Evolutionary conservation across 30 jellyfish, hydroid and myxozoan genomes (phyloP).

Genomic region (Hydractinia symbiolongicarpus): DNA sequence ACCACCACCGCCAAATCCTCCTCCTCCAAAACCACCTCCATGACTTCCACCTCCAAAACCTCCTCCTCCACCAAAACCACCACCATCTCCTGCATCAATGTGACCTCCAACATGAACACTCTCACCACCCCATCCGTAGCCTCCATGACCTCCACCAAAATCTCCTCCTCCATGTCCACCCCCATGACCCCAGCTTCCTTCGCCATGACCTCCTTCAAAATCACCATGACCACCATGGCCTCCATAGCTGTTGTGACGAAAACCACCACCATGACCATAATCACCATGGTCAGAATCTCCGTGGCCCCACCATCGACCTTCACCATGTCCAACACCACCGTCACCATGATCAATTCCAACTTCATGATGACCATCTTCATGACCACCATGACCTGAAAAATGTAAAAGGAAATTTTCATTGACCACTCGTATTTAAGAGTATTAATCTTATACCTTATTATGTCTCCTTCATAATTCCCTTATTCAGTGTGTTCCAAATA

Average conservation of each 20-base stretch:
- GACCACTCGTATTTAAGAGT: too few species aligned
- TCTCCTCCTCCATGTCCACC: conserved; percentile 7
- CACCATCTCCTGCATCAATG: neutral
- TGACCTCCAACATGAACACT: neutral
- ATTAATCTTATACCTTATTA: too few species aligned
- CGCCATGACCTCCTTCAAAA: neutral
- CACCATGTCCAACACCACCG: conserved; percentile 16
- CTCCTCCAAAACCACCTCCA: neutral
- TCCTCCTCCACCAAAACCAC: conserved; percentile 6
- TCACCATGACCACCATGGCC: neutral
- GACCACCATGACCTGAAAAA: neutral
- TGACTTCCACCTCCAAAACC: conserved; percentile 16
- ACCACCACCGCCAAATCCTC: neutral
- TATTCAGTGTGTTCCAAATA: too few species aligned
- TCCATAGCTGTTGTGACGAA: neutral
- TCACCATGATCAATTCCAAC: conserved; percentile 8
- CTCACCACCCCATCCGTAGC: neutral
- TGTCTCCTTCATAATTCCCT: too few species aligned
- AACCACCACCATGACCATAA: conserved; percentile 13
- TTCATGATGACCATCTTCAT: conserved; percentile 5
- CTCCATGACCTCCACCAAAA: conserved; percentile 2
- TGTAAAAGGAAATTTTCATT: too few species aligned
- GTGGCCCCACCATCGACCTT: conserved; percentile 18
- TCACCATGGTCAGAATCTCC: conserved; percentile 18
- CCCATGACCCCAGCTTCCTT: neutral